Percentiles rank a stretch among this genome's conserved stretches.
Evolutionary conservation across 2,797 vertebrate genomes (phyloP).

Genomic region (Spatula clypeata): DNA sequence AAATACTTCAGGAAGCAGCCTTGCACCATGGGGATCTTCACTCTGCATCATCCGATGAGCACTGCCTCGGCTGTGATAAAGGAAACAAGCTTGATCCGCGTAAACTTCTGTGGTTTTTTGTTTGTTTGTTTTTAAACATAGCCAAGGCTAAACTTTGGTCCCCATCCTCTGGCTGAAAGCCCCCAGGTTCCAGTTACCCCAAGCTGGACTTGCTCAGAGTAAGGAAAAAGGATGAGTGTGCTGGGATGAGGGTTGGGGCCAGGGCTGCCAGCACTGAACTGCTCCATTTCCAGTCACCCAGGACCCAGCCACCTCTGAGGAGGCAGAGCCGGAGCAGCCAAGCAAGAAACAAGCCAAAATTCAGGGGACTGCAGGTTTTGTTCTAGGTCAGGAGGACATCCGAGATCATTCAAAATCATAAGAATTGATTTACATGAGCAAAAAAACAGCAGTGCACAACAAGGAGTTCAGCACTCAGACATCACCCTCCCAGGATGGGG

Average conservation of each 20-base stretch:
- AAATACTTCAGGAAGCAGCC: background rate
- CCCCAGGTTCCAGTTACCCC: background rate
- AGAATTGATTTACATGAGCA: fast-evolving
- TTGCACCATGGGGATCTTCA: background rate
- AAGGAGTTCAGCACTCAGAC: fast-evolving
- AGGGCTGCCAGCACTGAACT: background rate
- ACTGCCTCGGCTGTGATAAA: fast-evolving
- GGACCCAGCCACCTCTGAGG: fast-evolving
- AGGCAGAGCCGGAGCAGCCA: fast-evolving
- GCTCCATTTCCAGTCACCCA: background rate
- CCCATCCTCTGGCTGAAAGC: background rate
- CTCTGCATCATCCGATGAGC: background rate
- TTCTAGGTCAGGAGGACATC: fast-evolving
- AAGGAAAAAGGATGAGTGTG: background rate
- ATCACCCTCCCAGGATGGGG: background rate
- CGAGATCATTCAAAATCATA: background rate
- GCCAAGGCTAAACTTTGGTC: background rate
- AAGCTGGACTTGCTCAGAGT: background rate
- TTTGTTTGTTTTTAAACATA: background rate
- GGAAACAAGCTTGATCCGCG: background rate
- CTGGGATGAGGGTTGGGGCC: fast-evolving
- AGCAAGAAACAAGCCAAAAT: background rate
- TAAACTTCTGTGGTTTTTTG: background rate
- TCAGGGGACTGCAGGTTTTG: background rate
- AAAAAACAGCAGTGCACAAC: fast-evolving